Evolutionary conservation across 2,113 vertebrate species (phyloP).

Genomic region (Uria lomvia): DNA sequence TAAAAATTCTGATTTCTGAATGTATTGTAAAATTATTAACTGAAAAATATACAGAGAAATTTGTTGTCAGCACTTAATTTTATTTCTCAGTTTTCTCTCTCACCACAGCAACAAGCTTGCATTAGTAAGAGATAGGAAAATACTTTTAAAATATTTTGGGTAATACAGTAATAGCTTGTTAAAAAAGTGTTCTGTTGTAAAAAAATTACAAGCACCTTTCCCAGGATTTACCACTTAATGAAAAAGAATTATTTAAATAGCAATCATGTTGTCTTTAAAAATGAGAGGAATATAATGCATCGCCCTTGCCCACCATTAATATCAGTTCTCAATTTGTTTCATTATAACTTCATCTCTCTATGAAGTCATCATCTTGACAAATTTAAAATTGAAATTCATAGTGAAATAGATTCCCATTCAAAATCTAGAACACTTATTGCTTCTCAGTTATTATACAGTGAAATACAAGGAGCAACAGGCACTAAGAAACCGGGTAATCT

Average conservation of each 20-base stretch:
- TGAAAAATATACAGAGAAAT: not conserved
- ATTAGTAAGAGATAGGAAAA: not conserved
- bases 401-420: not conserved
- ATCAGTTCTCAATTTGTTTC: not conserved
- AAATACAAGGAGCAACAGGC: not conserved
- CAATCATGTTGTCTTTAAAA: not conserved
- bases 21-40: not conserved
- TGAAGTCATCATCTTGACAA: not conserved
- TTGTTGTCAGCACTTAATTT: not conserved
- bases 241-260: not conserved
- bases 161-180: not conserved
- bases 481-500: not conserved
- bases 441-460: not conserved
- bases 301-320: not conserved
- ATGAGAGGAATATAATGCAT: not conserved
- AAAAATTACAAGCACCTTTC: not conserved
- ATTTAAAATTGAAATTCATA: not conserved
- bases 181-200: not conserved
- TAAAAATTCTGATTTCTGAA: not conserved
- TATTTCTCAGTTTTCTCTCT: not conserved
- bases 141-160: not conserved
- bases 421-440: not conserved
- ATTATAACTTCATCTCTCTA: not conserved
- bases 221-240: not conserved
- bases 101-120: not conserved